Percentiles rank a stretch among this genome's conserved stretches.
These are phyloP conservation scores for Mythimna ferrago DNA, from an alignment of 2,888 invertebrate genomes.

Conservation along the genomic window DNA sequence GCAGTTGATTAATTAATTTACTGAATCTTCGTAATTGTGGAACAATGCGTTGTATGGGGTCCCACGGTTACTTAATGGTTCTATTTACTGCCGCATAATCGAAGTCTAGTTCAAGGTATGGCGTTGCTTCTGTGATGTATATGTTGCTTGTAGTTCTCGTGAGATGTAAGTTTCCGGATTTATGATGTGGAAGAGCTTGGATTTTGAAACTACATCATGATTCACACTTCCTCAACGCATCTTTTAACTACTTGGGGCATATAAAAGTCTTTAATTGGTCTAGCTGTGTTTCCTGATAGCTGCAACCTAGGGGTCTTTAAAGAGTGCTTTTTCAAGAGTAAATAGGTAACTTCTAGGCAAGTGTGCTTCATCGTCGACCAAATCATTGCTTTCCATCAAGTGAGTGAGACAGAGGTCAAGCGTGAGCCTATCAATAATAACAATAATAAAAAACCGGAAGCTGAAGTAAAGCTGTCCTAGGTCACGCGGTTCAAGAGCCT, in stretches of 20 bases:
- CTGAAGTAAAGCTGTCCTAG: no score
- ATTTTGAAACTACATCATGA: background rate
- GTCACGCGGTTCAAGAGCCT: slow-evolving; percentile 14
- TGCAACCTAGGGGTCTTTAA: no score
- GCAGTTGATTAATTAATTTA: slow-evolving; percentile 55
- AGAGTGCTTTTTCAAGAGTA: no score
- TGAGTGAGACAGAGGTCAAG: no score
- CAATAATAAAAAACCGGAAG: slow-evolving; percentile 5
- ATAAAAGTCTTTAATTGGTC: background rate
- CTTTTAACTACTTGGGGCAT: background rate
- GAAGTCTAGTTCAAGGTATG: slow-evolving; percentile 79
- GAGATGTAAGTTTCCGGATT: slow-evolving; percentile 7
- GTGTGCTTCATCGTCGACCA: no score
- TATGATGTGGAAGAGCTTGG: slow-evolving; percentile 2
- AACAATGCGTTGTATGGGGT: slow-evolving; percentile 71
- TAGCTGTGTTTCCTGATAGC: background rate
- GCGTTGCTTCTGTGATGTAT: slow-evolving; percentile 42
- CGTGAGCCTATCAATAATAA: no score
- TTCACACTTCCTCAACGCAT: slow-evolving; percentile 3
- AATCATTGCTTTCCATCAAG: no score
- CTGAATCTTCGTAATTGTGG: slow-evolving; percentile 54
- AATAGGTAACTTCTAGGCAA: no score
- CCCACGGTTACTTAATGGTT: slow-evolving; percentile 73
- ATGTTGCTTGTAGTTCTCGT: slow-evolving; percentile 25
- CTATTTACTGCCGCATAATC: slow-evolving; percentile 62